Evolutionary conservation across 2,797 vertebrate species (phyloP), one percentile per base, ranked within the genome.

Genomic region (Sebastes steindachneri): DNA sequence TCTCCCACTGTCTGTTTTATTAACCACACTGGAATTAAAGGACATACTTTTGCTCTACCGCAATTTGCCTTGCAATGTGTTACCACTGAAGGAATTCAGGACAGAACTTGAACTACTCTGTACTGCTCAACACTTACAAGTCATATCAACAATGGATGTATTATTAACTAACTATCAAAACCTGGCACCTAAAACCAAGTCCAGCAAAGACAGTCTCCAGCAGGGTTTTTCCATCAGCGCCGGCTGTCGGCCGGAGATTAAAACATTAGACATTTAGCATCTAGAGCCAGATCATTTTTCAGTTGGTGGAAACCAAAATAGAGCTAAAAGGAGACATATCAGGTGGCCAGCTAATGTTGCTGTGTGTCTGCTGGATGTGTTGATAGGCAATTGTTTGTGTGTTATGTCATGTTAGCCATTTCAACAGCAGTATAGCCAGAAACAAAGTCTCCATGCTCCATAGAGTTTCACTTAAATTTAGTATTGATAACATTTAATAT

Each of bases 1-100:
- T 75, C 48, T 45, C 19, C 11, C 35, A 31, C 64, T 60, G 63
- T 60, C 68, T 73, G 65, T 73, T 75, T 76, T 81, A 82, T 78
- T 84, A 76, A 82, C 28, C 53, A 68, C 77, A 64, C 75, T 59
- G 78, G 68, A 86, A 85, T 81, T 73, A 81, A 73, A 69, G 73
- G 66, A 71, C 45, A 70, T 19, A 35, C 57, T 77, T 77, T 68
- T 55, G 62, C 48, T 78, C 31, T 48, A 26, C 14, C 1, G 53
- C 62, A 75, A 17, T 82, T 79, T 68, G 15, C 17, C 23, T 70
- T 75, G 7, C 19, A 12, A 26, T 31, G 68, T 68, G 19, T 57
- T 67, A 28, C 60, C n/a, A 6, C 35, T 26, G 45, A 77, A 74
- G 62, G 12, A 63, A 66, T 66, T 48, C 57, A 69, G 63, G 57